Percentiles rank a stretch among this genome's conserved stretches.
Evolutionary conservation across 1,140 invertebrate genomes (phyloP).

Genomic region (Trichonephila inaurata): DNA sequence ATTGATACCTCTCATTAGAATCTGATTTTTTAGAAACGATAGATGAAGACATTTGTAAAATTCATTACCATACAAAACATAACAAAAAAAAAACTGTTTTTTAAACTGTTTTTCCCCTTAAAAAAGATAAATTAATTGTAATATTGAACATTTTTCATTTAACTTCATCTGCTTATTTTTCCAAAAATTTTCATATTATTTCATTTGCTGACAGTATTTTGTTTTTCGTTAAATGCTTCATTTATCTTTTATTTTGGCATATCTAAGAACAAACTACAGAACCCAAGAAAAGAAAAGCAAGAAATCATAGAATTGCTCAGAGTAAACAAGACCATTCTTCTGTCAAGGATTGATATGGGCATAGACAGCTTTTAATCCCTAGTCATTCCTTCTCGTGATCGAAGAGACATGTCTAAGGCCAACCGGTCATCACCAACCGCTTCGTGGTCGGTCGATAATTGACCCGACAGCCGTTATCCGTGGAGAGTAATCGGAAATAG

Average conservation of each 20-base stretch:
- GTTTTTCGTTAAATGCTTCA: no score
- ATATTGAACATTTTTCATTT: no score
- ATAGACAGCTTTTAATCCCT: background rate
- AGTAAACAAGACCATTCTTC: background rate
- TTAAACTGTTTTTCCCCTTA: no score
- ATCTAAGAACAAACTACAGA: background rate
- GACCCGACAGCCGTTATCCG: conserved; percentile 30
- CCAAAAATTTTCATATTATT: no score
- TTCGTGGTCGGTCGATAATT: conserved; percentile 31
- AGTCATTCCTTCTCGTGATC: conserved; percentile 5
- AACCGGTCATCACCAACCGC: background rate
- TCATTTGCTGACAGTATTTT: no score
- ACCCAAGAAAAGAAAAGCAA: background rate
- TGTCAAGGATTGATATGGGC: background rate
- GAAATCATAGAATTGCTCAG: background rate
- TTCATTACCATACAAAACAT: no score
- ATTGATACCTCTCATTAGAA: no score
- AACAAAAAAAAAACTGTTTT: no score
- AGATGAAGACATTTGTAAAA: no score
- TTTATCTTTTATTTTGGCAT: background rate
- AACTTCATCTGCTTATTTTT: no score
- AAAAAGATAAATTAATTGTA: no score
- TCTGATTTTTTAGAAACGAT: no score
- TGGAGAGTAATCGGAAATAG: conserved; percentile 39
- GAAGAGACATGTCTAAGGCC: background rate